Evolutionary conservation across 2,888 invertebrate genomes (phyloP), one percentile per base, ranked within the genome.

Genomic region (Eilema caniola): DNA sequence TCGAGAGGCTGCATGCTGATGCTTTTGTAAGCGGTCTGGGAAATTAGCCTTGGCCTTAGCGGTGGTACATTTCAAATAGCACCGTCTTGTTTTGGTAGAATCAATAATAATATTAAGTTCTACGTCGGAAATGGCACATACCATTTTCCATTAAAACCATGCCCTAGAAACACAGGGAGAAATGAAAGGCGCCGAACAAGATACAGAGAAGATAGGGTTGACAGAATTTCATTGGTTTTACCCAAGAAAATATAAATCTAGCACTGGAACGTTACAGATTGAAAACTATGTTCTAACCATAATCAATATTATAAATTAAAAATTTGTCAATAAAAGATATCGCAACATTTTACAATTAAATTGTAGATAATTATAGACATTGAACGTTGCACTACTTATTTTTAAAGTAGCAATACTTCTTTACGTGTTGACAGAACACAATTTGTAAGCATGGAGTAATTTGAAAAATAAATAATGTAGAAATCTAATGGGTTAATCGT

Each of bases 401-500:
- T 59, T 41, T 24, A 25, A 66, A 59, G 31, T 25, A 37, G 37
- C 37, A 68, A 63, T 12, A n/a, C 57, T 63, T 41, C 31, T 28
- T 59, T 37, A 71, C 8, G 33, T 28, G 57, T 66, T 70, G 70
- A 66, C 70, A 70, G 28, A 66, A 61, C n/a, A 10, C 53, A 66
- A 70, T 66, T 28, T 63, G 47, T 47, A 64, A 61, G 47, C 62
- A 69, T 72, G 60, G 62, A 63, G 57, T 72, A 81, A 81, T 77
- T 73, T 77, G 75, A 66, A 72, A 83, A 77, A 82, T 80, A 82
- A 74, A 75, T 77, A 76, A 78, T 72, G 75, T 76, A 79, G 77
- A 79, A 82, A 76, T 73, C 66, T 76, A 81, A 79, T 79, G 79
- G 81, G 75, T 75, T 79, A 78, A 80, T 82, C 77, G 76, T 47